phyloP scores from a whole-genome alignment of 2,888 invertebrate genomes.

The Megastigmus dorsalis region DNA sequence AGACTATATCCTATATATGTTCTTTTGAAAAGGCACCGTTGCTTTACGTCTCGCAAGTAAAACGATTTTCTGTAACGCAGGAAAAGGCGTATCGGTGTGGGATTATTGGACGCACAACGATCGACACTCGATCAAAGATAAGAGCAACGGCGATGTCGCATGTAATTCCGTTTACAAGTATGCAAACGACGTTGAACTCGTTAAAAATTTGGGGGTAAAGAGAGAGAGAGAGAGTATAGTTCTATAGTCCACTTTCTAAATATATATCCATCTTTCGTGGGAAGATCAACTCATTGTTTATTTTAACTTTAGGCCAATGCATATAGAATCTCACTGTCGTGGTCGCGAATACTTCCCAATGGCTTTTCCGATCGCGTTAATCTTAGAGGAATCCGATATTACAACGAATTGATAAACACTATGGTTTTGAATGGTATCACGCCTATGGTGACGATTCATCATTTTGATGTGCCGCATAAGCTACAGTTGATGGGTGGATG shows the following conservation, averaged over 20 bases:
- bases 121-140: slow-evolving; percentile 76
- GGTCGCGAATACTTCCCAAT: slow-evolving; percentile 62
- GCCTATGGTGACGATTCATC: slow-evolving; percentile 78
- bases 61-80: no score
- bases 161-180: slow-evolving; percentile 82
- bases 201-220: slow-evolving; percentile 77
- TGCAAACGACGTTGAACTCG: slow-evolving; percentile 78
- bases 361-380: slow-evolving; percentile 78
- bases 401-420: slow-evolving; percentile 84
- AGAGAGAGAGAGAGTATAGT: no score
- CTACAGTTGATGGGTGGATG: slow-evolving; percentile 82
- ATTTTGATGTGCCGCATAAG: slow-evolving; percentile 77
- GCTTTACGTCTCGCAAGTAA: no score
- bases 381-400: slow-evolving; percentile 83
- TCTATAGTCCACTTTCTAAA: no score
- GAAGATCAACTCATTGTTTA: neutral
- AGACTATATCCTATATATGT: no score
- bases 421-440: slow-evolving; percentile 78
- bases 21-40: no score
- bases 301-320: slow-evolving; percentile 52
- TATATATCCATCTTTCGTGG: no score
- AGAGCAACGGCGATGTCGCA: slow-evolving; percentile 79
- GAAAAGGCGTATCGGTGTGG: slow-evolving; percentile 82
- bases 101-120: slow-evolving; percentile 79
- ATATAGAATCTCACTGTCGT: slow-evolving; percentile 60